A percentile compares a stretch with the other conserved stretches of the same genome.
Conservation (phyloP, 2,888 invertebrate genomes). For the Sipha maydis region DNA sequence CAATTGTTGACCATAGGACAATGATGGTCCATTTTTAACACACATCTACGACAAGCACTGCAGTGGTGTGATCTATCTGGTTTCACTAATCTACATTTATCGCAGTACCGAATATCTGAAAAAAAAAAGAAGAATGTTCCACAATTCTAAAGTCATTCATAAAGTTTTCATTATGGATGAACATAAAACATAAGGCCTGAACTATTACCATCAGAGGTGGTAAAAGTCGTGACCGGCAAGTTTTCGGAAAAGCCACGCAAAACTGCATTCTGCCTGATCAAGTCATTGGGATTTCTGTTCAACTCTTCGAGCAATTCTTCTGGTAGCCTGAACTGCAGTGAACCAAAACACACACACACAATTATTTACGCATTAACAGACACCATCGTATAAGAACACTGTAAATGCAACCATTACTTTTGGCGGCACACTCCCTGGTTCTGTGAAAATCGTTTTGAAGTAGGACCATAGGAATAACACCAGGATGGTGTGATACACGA, state of each 20-base stretch:
- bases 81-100: constrained; percentile 93
- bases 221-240: constrained; percentile 62
- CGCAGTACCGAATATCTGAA: constrained; percentile 80
- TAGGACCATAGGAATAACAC: constrained; percentile 95
- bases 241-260: constrained; percentile 59
- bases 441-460: constrained; percentile 92
- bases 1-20: constrained; percentile 99
- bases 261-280: constrained; percentile 54
- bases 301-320: constrained; percentile 73
- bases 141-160: background rate
- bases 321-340: constrained; percentile 82
- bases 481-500: constrained; percentile 89
- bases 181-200: background rate
- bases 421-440: constrained; percentile 80
- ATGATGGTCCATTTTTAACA: constrained; percentile 99
- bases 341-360: background rate
- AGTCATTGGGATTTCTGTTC: constrained; percentile 53
- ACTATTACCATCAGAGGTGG: constrained; percentile 62
- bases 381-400: no score
- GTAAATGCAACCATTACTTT: constrained; percentile 73
- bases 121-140: constrained; percentile 53
- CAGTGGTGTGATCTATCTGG: constrained; percentile 99
- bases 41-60: constrained; percentile 93
- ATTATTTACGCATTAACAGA: no score
- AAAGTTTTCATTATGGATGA: background rate